Evolutionary conservation across 2,888 invertebrate genomes (phyloP), one percentile per base, ranked within the genome.

Genomic region (Cheilosia scutellata): DNA sequence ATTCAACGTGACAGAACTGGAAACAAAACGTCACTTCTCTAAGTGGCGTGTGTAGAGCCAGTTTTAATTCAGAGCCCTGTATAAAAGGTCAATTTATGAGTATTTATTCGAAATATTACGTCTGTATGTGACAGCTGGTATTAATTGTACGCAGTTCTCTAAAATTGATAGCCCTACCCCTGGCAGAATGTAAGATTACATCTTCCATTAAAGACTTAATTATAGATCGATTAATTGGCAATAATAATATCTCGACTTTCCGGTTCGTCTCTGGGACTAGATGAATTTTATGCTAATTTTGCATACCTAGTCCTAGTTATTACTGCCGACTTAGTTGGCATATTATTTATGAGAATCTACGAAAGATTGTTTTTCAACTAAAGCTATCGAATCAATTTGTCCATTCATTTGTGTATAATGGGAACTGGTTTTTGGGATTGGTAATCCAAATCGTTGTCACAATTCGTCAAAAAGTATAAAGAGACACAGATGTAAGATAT

Each of bases 211-310:
- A 42, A 49, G 51, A 53, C 68, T 75, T 84, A 70, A 84, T 79
- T 75, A 84, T 47, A 76, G 53, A 84, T 80, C 84, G 62, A 79
- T 84, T 84, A 84, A 84, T 76, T 71, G 53, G 75, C 42, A 60
- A 71, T 37, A 37, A 65, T 71, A 66, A 75, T 76, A 27, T 74
- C n/a, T 31, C 47, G 70, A 27, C 62, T 55, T 47, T 49, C 78
- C 63, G 71, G 78, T 71, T 68, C 37, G 33, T 6, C 47, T 51
- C 20, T n/a, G 20, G 31, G 9, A 29, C 40, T 20, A 55, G 7
- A 62, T 66, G 58, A 58, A 65, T 74, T 63, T 47, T 66, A 83
- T 78, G 72, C 58, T 66, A 74, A 78, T 83, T 74, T 37, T 40
- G 11, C 16, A 11, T 20, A 20, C 1, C 9, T 20, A 60, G 40